Conservation (phyloP, 1,140 invertebrate species). For the Proales similis region DNA sequence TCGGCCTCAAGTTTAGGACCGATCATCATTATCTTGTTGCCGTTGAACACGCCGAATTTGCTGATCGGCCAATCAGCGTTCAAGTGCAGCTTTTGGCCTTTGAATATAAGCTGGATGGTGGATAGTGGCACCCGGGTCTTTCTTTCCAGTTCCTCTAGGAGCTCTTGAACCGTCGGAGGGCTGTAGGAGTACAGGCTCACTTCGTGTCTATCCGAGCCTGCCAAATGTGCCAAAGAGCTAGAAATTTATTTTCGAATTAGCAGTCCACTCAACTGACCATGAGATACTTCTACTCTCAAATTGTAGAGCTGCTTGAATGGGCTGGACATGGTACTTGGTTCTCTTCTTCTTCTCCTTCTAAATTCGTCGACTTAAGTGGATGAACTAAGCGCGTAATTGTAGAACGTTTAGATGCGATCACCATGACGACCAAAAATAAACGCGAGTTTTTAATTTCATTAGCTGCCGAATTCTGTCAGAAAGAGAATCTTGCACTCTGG, state of each 20-base stretch:
- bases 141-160: constrained; percentile 21
- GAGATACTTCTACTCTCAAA: constrained; percentile 26
- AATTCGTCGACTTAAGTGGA: constrained; percentile 3
- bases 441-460: too few relatives aligned
- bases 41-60: constrained; percentile 27
- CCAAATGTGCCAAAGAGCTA: too few relatives aligned
- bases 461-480: too few relatives aligned
- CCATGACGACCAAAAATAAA: too few relatives aligned
- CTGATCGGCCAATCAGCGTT: neutral
- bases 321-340: neutral
- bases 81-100: constrained; percentile 33
- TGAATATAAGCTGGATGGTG: constrained; percentile 15
- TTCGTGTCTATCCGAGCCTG: constrained; percentile 27
- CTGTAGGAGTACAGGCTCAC: constrained; percentile 15
- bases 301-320: constrained; percentile 11
- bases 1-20: constrained; percentile 25
- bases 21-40: constrained; percentile 30
- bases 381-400: too few relatives aligned
- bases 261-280: too few relatives aligned
- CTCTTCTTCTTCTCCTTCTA: constrained; percentile 1
- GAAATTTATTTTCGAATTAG: too few relatives aligned
- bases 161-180: constrained; percentile 15
- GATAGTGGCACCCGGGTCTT: constrained; percentile 18
- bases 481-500: too few relatives aligned
- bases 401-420: too few relatives aligned